Evolutionary conservation across 2,888 invertebrate genomes (phyloP).

Genomic region (Dorcus parallelipipedus): DNA sequence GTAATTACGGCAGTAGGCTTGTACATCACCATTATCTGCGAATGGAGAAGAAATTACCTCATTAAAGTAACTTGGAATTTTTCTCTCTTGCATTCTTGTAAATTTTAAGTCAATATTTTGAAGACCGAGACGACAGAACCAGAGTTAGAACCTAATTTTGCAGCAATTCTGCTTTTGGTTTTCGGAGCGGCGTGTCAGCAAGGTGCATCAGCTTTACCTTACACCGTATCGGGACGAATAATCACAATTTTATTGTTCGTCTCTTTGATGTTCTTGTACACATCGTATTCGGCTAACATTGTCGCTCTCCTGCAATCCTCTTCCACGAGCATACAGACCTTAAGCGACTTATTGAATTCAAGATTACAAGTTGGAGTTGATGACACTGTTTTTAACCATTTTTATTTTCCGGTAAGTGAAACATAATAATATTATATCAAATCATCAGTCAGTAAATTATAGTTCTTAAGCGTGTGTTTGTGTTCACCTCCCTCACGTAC

Average conservation of each 20-base stretch:
- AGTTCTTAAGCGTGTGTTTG: too few relatives aligned
- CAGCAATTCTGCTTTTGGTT: conserved; percentile 50
- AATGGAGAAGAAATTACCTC: conserved; percentile 32
- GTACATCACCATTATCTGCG: conserved; percentile 48
- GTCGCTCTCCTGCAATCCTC: conserved; percentile 72
- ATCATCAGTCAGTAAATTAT: too few relatives aligned
- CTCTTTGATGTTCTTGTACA: conserved; percentile 67
- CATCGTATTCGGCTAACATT: conserved; percentile 73
- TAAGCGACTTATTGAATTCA: conserved; percentile 63
- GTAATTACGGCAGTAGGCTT: conserved; percentile 48
- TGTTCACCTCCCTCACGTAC: too few relatives aligned
- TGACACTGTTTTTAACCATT: conserved; percentile 65
- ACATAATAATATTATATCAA: too few relatives aligned
- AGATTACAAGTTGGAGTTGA: conserved; percentile 65
- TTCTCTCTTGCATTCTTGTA: too few relatives aligned
- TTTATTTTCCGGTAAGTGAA: conserved; percentile 62
- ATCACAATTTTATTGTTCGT: conserved; percentile 62
- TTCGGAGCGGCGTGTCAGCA: conserved; percentile 61
- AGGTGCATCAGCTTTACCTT: conserved; percentile 55
- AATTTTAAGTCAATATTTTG: too few relatives aligned
- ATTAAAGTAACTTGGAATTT: not conserved
- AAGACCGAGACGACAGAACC: too few relatives aligned
- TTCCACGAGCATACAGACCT: conserved; percentile 62
- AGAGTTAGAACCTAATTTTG: too few relatives aligned
- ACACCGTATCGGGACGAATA: conserved; percentile 50